Percentiles rank a stretch among this genome's conserved stretches.
Conservation (phyloP, 2,797 vertebrate species). For the Etheostoma perlongum region DNA sequence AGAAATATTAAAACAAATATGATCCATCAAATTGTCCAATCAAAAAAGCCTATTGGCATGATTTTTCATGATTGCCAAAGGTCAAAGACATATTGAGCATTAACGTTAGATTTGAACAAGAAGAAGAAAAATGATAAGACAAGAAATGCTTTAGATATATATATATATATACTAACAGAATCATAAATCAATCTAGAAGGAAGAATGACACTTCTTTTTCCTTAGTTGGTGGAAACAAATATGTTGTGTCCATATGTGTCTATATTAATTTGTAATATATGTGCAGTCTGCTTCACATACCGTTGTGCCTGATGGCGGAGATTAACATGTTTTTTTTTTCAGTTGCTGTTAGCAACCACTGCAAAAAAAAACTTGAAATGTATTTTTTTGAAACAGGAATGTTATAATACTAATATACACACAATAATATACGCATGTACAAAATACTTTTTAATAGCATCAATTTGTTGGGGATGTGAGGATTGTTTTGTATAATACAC, state of each 20-base stretch:
- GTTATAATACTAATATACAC: not conserved
- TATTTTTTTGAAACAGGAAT: constrained; percentile 6
- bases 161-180: not conserved
- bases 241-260: not conserved
- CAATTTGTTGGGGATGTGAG: not conserved
- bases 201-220: not conserved
- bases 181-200: not conserved
- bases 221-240: not conserved
- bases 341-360: not conserved
- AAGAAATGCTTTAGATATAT: not conserved
- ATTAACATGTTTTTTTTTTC: not conserved
- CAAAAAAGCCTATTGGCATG: not conserved
- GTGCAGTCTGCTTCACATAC: constrained; percentile 7
- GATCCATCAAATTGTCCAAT: not conserved
- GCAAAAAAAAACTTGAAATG: not conserved
- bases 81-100: not conserved
- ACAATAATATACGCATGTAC: not conserved
- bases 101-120: not conserved
- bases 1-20: not conserved
- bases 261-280: not conserved
- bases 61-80: not conserved
- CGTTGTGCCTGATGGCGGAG: not conserved
- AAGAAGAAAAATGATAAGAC: not conserved
- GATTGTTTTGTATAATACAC: constrained; percentile 22
- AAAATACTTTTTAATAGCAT: not conserved